Evolutionary conservation across 2,888 invertebrate species (phyloP), one percentile per base, ranked within the genome.

Genomic region (Drosophila falleni): DNA sequence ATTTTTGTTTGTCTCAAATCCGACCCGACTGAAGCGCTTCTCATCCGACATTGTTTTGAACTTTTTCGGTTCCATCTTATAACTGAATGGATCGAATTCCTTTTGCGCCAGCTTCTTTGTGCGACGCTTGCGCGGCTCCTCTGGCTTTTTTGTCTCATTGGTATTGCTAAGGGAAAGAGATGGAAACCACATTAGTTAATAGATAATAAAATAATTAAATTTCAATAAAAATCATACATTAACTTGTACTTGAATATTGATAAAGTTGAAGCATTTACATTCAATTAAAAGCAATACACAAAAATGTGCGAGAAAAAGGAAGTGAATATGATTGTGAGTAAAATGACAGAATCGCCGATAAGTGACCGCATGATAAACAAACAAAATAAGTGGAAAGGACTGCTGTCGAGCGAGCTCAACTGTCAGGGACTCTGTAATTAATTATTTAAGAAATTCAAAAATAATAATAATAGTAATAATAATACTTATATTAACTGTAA

Each of bases 81-180:
- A 81, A 60, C 87, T 81, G 65, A 89, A 90, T 0, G 90, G 85
- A 60, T 90, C 88, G 0, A 80, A 76, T 13, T 89, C 89, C 3
- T 88, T 47, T 8, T 78, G 70, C 0, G 73, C 61, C 3, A 91
- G 83, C 63, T 91, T 91, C 44, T 84, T 84, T 2, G 51, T 39
- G 11, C 82, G 82, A 0, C 89, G 82, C 59, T 80, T 80, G 44
- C 78, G 82, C 0, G 79, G 74, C 23, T 89, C 81, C 13, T 80
- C 81, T 5, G 62, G 55, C 5, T 49, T 74, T 26, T 42, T 64
- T 3, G 11, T 26, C 35, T 33, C 46, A n/a, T 31, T 46, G 15
- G 5, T 51, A 33, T 13, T 41, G 47, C 80, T 79, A 6, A 23
- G 11, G 10, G 11, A n/a, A 47, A 59, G n/a, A 33, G 1, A 13